A percentile compares a stretch with the other conserved stretches of the same genome.
These are phyloP conservation scores for Melipona quadrifasciata DNA, from an alignment of 1,140 invertebrate species.

Conservation along the genomic window DNA sequence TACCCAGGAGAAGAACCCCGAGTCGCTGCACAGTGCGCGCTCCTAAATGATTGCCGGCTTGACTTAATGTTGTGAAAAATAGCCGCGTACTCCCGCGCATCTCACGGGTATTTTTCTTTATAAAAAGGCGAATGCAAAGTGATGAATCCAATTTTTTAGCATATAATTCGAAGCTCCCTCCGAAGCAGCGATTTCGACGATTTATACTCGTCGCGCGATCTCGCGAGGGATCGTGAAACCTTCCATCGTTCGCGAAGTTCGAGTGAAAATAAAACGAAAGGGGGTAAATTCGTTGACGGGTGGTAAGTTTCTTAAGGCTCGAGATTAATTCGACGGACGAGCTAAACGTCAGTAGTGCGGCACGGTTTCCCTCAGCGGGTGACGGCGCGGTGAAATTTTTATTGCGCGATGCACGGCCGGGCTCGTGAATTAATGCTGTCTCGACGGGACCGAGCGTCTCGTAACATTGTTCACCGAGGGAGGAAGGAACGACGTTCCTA, in stretches of 20 bases:
- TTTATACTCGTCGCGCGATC: slow-evolving; percentile 26
- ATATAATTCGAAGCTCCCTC: slow-evolving; percentile 29
- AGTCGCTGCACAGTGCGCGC: background rate
- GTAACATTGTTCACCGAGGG: background rate
- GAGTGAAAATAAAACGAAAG: background rate
- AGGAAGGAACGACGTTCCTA: too few species aligned
- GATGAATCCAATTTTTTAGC: slow-evolving; percentile 42
- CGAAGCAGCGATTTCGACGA: background rate
- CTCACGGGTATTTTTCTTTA: slow-evolving; percentile 44
- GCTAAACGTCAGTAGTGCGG: too few species aligned
- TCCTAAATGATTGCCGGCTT: slow-evolving; percentile 49
- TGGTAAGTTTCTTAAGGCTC: too few species aligned
- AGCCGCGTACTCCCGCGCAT: slow-evolving; percentile 16
- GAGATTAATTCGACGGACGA: background rate
- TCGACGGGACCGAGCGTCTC: background rate
- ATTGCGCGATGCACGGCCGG: background rate
- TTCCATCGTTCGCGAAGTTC: background rate
- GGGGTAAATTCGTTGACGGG: background rate
- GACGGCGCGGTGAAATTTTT: background rate
- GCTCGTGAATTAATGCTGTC: background rate
- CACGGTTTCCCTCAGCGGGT: background rate
- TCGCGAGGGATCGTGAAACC: background rate
- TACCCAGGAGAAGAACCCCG: background rate
- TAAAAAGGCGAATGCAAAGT: slow-evolving; percentile 3
- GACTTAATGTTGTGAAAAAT: slow-evolving; percentile 52